Evolutionary conservation across 2,888 invertebrate genomes (phyloP).

Genomic region (Pandemis cinnamomeana): DNA sequence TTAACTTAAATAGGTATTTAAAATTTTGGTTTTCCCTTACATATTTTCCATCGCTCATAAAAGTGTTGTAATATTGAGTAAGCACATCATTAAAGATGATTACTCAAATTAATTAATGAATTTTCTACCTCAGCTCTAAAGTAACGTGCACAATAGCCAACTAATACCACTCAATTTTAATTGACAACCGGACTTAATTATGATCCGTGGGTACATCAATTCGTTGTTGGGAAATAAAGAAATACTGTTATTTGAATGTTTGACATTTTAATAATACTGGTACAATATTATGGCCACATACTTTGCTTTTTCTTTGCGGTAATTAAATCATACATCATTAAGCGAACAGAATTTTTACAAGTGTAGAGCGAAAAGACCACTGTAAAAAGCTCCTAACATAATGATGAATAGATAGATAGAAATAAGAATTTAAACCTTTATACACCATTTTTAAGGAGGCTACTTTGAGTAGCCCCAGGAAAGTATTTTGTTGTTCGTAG

Average conservation of each 20-base stretch:
- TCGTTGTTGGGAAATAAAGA: constrained; percentile 9
- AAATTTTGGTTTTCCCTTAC: background rate
- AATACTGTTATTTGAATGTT: constrained; percentile 21
- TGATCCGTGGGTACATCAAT: constrained; percentile 31
- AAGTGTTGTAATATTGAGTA: background rate
- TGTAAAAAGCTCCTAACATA: too few relatives aligned
- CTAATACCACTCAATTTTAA: constrained; percentile 36
- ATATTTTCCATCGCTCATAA: background rate
- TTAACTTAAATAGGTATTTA: background rate
- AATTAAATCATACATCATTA: background rate
- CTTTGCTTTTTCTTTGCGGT: background rate
- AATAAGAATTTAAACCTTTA: too few relatives aligned
- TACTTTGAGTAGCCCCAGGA: too few relatives aligned
- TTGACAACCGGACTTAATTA: constrained; percentile 41
- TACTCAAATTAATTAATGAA: constrained; percentile 18
- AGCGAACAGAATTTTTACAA: background rate
- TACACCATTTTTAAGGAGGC: too few relatives aligned
- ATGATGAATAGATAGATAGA: too few relatives aligned
- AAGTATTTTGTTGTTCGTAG: too few relatives aligned
- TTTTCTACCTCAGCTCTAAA: constrained; percentile 20
- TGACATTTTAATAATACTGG: constrained; percentile 5
- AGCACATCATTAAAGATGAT: constrained; percentile 29
- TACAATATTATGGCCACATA: background rate
- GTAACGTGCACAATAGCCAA: constrained; percentile 29
- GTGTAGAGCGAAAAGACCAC: background rate